Evolutionary conservation across 1,140 invertebrate species (phyloP).

Genomic region (Penaeus vannamei): DNA sequence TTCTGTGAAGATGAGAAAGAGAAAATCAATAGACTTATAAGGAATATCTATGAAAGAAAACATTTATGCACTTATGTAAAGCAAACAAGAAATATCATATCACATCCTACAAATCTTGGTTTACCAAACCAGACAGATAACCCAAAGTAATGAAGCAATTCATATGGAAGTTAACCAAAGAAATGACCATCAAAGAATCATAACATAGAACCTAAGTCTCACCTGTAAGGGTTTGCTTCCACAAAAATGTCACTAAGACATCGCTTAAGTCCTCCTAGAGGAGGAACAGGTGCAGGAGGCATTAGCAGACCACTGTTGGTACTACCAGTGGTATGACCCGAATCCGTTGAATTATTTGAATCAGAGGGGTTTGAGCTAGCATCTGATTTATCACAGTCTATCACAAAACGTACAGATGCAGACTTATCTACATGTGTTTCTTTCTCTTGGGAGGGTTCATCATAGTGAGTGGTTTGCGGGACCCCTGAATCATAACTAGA

Average conservation of each 20-base stretch:
- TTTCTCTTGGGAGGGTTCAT: constrained; percentile 18
- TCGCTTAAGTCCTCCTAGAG: constrained; percentile 43
- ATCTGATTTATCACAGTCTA: constrained; percentile 54
- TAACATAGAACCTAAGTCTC: background rate
- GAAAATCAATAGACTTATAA: background rate
- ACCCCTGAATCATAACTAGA: constrained; percentile 49
- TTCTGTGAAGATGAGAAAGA: constrained; percentile 72
- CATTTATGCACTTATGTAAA: constrained; percentile 19
- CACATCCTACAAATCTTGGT: too few relatives aligned
- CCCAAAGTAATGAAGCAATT: too few relatives aligned
- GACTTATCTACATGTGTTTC: constrained; percentile 35
- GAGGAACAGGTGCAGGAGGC: constrained; percentile 39
- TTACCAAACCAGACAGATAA: too few relatives aligned
- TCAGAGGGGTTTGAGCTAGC: constrained; percentile 69
- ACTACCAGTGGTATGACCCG: constrained; percentile 71
- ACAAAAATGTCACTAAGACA: constrained; percentile 66
- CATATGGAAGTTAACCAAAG: too few relatives aligned
- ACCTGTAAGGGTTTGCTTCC: constrained; percentile 67
- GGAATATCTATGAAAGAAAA: background rate
- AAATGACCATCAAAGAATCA: background rate
- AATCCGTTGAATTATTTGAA: constrained; percentile 73
- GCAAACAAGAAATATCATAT: too few relatives aligned
- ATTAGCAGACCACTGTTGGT: constrained; percentile 68
- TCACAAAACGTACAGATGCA: constrained; percentile 52
- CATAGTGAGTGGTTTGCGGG: constrained; percentile 13